phyloP scores from a whole-genome alignment of 1,140 invertebrate species.

The Aporrectodea caliginosa region DNA sequence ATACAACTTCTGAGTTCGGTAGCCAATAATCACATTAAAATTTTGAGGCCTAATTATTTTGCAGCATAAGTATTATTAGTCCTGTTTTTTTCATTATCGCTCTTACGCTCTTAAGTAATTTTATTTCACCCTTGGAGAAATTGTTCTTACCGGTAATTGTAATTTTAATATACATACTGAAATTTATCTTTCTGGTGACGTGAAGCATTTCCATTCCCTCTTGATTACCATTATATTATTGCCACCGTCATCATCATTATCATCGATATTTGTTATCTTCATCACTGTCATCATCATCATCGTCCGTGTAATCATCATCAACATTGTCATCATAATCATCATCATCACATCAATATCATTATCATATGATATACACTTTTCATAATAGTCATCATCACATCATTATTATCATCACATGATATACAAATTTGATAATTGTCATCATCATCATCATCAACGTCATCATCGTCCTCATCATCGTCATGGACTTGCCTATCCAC shows the following conservation, averaged over 20 bases:
- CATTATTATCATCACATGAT: neutral
- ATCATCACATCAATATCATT: neutral
- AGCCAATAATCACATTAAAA: neutral
- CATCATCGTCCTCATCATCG: neutral
- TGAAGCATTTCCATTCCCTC: no score
- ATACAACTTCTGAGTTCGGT: neutral
- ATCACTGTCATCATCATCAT: neutral
- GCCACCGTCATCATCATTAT: neutral
- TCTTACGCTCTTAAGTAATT: neutral
- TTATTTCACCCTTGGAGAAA: neutral
- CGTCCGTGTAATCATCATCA: neutral
- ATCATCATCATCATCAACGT: slow-evolving; percentile 17
- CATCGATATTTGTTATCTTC: neutral
- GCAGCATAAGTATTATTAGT: no score
- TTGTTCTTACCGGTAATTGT: neutral
- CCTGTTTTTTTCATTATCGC: no score
- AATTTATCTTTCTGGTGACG: no score
- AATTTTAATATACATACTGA: neutral
- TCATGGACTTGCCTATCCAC: slow-evolving; percentile 65
- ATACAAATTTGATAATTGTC: slow-evolving; percentile 35
- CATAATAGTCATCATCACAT: neutral
- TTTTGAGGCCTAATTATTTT: no score
- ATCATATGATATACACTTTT: no score
- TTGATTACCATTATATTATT: neutral
- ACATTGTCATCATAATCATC: neutral